Evolutionary conservation across 2,797 vertebrate species (phyloP).

Genomic region (Steatocranus sp.): DNA sequence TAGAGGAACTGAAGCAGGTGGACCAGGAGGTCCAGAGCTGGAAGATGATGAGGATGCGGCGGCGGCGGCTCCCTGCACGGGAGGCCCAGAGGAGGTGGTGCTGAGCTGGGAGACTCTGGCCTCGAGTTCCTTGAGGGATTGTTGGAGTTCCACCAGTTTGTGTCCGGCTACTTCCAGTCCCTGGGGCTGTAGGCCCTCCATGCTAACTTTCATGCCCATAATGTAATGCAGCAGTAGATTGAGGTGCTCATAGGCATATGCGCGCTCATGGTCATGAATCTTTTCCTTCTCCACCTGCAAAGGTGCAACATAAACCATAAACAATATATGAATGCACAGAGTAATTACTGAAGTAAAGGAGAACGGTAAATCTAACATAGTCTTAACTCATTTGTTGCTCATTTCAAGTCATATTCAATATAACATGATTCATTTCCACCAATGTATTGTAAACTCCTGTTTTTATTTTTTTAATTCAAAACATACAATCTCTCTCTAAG

Average conservation of each 20-base stretch:
- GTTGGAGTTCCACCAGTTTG: constrained; percentile 80
- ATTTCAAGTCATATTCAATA: not conserved
- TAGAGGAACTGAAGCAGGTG: constrained; percentile 41
- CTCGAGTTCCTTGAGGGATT: constrained; percentile 80
- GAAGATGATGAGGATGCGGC: constrained; percentile 57
- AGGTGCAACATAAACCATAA: not conserved
- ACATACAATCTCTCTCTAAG: not conserved
- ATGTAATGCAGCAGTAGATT: constrained; percentile 87
- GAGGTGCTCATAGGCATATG: constrained; percentile 85
- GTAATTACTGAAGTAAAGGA: not conserved
- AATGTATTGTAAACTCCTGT: not conserved
- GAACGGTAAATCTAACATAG: not conserved
- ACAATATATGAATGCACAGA: not conserved
- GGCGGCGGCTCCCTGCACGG: constrained; percentile 78
- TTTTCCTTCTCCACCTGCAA: constrained; percentile 90
- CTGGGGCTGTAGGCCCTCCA: constrained; percentile 82
- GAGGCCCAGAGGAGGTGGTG: constrained; percentile 72
- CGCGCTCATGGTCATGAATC: constrained; percentile 85
- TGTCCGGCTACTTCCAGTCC: constrained; percentile 79
- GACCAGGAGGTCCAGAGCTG: constrained; percentile 45
- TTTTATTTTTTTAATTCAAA: not conserved
- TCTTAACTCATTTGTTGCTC: not conserved
- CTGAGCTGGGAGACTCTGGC: constrained; percentile 74
- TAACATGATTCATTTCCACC: not conserved
- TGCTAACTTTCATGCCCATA: constrained; percentile 84